These are phyloP conservation scores for Nebria brevicollis DNA, from an alignment of 2,888 invertebrate species.

Conservation along the genomic window DNA sequence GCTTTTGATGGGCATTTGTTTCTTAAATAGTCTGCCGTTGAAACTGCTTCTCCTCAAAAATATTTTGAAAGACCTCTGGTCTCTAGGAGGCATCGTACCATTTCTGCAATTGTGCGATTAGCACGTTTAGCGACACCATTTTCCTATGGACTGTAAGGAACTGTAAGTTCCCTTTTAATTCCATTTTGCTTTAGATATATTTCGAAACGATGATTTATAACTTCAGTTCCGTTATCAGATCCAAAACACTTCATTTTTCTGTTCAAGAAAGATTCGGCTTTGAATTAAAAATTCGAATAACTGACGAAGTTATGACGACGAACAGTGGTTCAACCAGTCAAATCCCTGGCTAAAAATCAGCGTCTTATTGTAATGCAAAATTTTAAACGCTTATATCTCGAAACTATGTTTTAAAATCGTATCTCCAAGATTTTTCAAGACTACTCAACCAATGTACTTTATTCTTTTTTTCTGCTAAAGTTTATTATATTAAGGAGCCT, in stretches of 20 bases:
- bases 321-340: too few relatives aligned
- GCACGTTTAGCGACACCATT: neutral
- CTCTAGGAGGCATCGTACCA: constrained; percentile 8
- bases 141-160: neutral
- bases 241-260: constrained; percentile 19
- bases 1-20: neutral
- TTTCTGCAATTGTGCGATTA: constrained; percentile 7
- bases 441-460: too few relatives aligned
- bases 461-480: too few relatives aligned
- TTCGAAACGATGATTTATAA: constrained; percentile 14
- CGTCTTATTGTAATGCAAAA: too few relatives aligned
- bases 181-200: constrained; percentile 20
- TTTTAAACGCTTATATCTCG: too few relatives aligned
- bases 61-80: neutral
- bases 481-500: too few relatives aligned
- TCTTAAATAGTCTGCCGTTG: constrained; percentile 3
- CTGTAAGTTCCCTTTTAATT: constrained; percentile 25
- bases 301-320: too few relatives aligned
- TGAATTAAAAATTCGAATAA: too few relatives aligned
- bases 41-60: constrained; percentile 9
- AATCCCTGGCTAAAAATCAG: too few relatives aligned
- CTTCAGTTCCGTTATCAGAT: constrained; percentile 19
- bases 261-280: constrained; percentile 5
- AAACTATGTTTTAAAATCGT: too few relatives aligned
- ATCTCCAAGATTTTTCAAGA: too few relatives aligned